A percentile compares a stretch with the other conserved stretches of the same genome.
phyloP scores from a whole-genome alignment of 2,797 vertebrate genomes.

The Peromyscus aztecus region DNA sequence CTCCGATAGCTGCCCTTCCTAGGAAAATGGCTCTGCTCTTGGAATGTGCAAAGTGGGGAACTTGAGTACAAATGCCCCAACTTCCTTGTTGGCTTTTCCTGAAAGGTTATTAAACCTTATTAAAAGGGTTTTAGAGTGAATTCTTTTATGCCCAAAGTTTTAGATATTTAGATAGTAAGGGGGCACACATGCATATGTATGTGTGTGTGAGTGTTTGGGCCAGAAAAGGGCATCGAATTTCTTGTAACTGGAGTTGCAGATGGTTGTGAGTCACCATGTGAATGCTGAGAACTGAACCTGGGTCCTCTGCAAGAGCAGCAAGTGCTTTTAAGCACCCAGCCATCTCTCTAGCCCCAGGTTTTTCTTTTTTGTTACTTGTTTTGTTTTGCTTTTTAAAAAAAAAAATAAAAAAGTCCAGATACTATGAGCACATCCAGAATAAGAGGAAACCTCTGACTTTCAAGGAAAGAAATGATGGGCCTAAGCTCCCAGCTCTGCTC shows the following conservation, averaged over 20 bases:
- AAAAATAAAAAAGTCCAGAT: neutral
- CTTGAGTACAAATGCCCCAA: neutral
- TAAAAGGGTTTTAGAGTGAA: neutral
- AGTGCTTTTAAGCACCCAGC: neutral
- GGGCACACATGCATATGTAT: too few species aligned
- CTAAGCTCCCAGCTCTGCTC: neutral
- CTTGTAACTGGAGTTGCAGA: neutral
- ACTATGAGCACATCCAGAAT: neutral
- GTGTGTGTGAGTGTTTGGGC: too few species aligned
- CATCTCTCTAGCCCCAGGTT: neutral
- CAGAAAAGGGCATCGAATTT: neutral
- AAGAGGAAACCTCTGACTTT: neutral
- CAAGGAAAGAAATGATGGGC: fast-evolving
- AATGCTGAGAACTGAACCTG: neutral
- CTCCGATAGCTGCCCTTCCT: neutral
- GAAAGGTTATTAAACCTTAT: neutral
- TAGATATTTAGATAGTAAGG: neutral
- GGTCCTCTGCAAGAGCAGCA: neutral
- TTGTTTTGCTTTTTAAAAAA: neutral
- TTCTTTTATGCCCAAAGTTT: conserved; percentile 44
- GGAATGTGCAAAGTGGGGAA: conserved; percentile 40
- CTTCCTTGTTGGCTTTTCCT: neutral
- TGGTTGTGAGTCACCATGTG: neutral
- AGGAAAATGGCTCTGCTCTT: neutral
- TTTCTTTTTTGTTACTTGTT: neutral